These are phyloP conservation scores for Drosophila arizonae DNA, from an alignment of 1,140 invertebrate species.

Conservation along the genomic window DNA sequence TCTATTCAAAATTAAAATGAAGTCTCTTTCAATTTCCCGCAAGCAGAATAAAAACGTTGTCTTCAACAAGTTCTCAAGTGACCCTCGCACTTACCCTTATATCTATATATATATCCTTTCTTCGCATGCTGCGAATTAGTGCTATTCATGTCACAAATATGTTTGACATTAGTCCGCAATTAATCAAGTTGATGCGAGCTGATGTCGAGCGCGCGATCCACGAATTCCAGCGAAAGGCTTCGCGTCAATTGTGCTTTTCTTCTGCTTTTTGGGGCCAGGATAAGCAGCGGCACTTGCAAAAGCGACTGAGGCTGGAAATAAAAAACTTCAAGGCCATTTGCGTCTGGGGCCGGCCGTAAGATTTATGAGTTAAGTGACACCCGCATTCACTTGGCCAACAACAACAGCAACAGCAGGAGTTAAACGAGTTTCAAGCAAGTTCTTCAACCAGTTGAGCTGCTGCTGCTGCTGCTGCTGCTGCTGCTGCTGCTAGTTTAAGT, in stretches of 20 bases:
- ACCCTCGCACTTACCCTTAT: no score
- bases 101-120: background rate
- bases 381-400: conserved; percentile 58
- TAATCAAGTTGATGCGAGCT: conserved; percentile 53
- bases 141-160: conserved; percentile 16
- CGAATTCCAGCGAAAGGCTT: conserved; percentile 62
- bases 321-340: conserved; percentile 1
- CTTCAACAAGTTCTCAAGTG: no score
- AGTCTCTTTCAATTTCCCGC: no score
- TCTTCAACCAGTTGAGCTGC: conserved; percentile 20
- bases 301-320: conserved; percentile 9
- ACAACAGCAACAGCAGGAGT: background rate
- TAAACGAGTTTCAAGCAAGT: conserved; percentile 67
- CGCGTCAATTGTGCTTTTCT: background rate
- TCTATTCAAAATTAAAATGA: no score
- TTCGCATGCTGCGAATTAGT: conserved; percentile 3
- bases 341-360: conserved; percentile 41
- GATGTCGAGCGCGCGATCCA: background rate
- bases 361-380: conserved; percentile 75
- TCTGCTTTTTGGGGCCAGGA: conserved; percentile 51
- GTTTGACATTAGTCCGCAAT: conserved; percentile 66
- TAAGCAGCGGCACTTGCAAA: conserved; percentile 31
- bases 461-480: background rate
- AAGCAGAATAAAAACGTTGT: no score
- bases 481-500: conserved; percentile 26